Percentiles rank a stretch among this genome's conserved stretches.
phyloP scores from a whole-genome alignment of 2,888 invertebrate genomes.

The Mythimna pallens region DNA sequence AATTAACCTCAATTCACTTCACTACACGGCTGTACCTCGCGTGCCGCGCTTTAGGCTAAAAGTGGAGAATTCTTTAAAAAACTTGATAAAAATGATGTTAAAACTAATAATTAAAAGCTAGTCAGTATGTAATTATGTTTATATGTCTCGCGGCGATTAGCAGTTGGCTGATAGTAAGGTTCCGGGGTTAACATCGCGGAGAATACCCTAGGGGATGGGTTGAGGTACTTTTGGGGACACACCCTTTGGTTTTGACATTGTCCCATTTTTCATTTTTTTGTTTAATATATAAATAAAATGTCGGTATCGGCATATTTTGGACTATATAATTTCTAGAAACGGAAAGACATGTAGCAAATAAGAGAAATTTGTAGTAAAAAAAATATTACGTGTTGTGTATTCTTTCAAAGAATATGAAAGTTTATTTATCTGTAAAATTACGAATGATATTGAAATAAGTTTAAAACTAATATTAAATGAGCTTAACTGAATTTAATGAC shows the following conservation, averaged over 20 bases:
- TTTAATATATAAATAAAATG: neutral
- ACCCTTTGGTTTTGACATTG: conserved; percentile 36
- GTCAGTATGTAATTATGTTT: conserved; percentile 58
- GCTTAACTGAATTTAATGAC: conserved; percentile 8
- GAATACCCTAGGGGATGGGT: conserved; percentile 22
- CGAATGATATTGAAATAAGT: neutral
- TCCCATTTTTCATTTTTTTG: neutral
- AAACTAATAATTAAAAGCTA: conserved; percentile 67
- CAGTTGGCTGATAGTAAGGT: conserved; percentile 63
- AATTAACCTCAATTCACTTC: conserved; percentile 19
- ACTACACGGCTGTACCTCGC: conserved; percentile 49
- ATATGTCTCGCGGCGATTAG: conserved; percentile 62
- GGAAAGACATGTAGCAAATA: too few relatives aligned
- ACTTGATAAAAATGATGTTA: conserved; percentile 61
- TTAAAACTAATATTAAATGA: too few relatives aligned
- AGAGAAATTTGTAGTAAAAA: too few relatives aligned
- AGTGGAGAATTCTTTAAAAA: conserved; percentile 51
- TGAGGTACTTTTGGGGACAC: conserved; percentile 29
- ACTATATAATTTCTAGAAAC: neutral
- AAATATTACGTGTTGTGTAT: too few relatives aligned
- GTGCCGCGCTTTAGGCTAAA: conserved; percentile 60
- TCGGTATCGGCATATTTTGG: neutral
- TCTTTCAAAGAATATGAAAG: neutral
- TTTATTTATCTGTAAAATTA: neutral
- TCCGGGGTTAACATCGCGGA: conserved; percentile 45